phyloP scores from a whole-genome alignment of 1,140 invertebrate genomes.

The Vanessa atalanta region DNA sequence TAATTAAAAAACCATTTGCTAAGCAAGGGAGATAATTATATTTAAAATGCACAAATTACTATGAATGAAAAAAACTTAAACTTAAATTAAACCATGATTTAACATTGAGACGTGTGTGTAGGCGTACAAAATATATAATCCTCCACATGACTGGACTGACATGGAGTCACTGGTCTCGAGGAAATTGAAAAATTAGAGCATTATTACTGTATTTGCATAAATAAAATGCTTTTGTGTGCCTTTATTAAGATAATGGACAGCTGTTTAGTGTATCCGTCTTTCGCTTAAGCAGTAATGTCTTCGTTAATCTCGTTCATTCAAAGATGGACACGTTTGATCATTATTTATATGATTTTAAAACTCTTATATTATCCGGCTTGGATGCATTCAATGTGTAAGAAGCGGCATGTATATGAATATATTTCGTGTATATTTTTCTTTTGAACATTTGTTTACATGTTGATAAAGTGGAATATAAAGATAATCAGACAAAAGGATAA shows the following conservation, averaged over 20 bases:
- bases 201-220: slow-evolving; percentile 28
- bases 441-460: no score
- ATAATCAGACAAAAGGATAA: no score
- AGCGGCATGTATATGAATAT: no score
- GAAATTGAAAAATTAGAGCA: slow-evolving; percentile 33
- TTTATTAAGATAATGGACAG: slow-evolving; percentile 16
- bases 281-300: slow-evolving; percentile 2
- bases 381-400: background rate
- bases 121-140: background rate
- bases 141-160: background rate
- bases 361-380: background rate
- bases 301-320: slow-evolving; percentile 10
- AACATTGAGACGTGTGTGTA: background rate
- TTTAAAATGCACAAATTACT: no score
- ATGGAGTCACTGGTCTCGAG: slow-evolving; percentile 19
- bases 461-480: no score
- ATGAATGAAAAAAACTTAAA: background rate
- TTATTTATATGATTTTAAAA: slow-evolving; percentile 14
- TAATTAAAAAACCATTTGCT: no score
- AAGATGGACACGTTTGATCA: slow-evolving; percentile 13
- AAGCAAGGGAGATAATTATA: no score
- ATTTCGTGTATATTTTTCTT: no score
- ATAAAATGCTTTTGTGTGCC: slow-evolving; percentile 7
- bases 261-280: slow-evolving; percentile 7
- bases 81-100: background rate